phyloP scores from a whole-genome alignment of 2,113 vertebrate species.

The Apodemus speciosus region DNA sequence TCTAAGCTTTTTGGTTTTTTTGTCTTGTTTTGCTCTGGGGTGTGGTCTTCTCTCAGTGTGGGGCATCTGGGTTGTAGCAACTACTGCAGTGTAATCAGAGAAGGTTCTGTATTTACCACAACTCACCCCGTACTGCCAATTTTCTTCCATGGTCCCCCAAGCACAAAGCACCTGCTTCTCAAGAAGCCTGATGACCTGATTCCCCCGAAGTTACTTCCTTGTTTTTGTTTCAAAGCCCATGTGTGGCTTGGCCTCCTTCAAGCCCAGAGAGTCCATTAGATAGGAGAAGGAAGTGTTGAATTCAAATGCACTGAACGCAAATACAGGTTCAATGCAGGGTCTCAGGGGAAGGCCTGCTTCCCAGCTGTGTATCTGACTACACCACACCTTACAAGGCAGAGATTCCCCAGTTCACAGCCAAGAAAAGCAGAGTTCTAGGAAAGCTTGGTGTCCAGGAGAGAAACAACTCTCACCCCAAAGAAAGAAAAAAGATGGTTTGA shows the following conservation, averaged over 20 bases:
- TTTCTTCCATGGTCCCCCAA: neutral
- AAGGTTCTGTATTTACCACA: neutral
- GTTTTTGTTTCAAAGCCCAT: neutral
- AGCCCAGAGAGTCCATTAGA: neutral
- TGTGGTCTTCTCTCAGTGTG: rapidly evolving
- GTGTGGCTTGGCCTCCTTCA: neutral
- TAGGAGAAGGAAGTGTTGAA: neutral
- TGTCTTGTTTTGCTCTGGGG: rapidly evolving
- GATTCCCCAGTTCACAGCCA: neutral
- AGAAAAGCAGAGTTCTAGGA: neutral
- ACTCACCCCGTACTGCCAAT: rapidly evolving
- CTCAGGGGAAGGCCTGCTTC: rapidly evolving
- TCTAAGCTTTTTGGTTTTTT: neutral
- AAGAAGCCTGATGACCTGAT: neutral
- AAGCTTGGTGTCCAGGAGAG: neutral
- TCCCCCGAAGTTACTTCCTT: neutral
- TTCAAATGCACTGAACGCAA: neutral
- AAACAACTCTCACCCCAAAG: neutral
- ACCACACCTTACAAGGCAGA: neutral
- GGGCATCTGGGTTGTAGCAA: neutral
- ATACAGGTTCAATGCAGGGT: neutral
- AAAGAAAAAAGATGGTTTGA: neutral
- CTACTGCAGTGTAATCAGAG: neutral
- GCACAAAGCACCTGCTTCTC: neutral
- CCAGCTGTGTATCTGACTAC: rapidly evolving